phyloP scores from a whole-genome alignment of 2,888 invertebrate genomes.

The Gordius sp. region DNA sequence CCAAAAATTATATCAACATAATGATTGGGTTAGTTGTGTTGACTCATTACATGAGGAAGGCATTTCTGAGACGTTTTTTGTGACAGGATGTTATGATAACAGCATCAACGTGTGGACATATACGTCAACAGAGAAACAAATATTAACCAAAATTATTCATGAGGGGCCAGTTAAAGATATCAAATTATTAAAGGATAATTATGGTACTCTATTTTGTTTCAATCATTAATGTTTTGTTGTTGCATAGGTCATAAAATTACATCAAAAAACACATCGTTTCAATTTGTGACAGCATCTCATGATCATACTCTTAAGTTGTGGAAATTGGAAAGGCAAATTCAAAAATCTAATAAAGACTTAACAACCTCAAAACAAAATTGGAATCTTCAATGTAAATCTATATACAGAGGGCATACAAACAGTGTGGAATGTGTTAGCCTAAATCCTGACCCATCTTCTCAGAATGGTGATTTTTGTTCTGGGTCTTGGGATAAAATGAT shows the following conservation, averaged over 20 bases:
- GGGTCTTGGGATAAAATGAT: constrained; percentile 74
- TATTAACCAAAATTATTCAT: constrained; percentile 4
- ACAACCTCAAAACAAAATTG: constrained; percentile 20
- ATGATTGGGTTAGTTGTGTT: constrained; percentile 13
- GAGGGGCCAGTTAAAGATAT: background rate
- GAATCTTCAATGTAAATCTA: constrained; percentile 37
- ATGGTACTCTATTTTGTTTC: background rate
- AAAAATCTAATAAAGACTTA: background rate
- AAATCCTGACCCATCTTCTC: constrained; percentile 42
- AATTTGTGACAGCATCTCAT: constrained; percentile 23
- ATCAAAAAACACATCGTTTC: no score
- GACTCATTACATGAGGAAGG: background rate
- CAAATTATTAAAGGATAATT: constrained; percentile 1
- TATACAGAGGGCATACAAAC: constrained; percentile 66
- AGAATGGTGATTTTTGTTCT: constrained; percentile 34
- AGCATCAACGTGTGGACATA: background rate
- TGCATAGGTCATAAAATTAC: no score
- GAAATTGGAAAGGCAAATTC: constrained; percentile 21
- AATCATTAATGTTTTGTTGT: background rate
- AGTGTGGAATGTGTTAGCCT: constrained; percentile 63
- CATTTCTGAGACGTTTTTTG: background rate
- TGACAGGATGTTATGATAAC: constrained; percentile 7
- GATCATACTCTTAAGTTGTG: constrained; percentile 28
- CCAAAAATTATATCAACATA: background rate
- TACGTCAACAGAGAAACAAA: no score